Evolutionary conservation across 2,797 vertebrate genomes (phyloP).

Genomic region (Argentina silus): DNA sequence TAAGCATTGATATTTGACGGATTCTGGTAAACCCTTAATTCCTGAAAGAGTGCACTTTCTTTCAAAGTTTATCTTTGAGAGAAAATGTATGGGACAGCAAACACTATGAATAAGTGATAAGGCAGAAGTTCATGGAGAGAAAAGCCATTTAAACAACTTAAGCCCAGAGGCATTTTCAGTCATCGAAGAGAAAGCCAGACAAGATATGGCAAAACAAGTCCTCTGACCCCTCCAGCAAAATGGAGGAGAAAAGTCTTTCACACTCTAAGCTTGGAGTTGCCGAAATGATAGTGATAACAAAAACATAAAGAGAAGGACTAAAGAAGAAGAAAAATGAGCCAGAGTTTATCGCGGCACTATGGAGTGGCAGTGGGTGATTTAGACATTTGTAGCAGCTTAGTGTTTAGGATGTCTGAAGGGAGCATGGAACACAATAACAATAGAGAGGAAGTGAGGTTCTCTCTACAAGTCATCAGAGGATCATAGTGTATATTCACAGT

Average conservation of each 20-base stretch:
- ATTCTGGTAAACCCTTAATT: slow-evolving; percentile 48
- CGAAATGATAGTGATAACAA: slow-evolving; percentile 65
- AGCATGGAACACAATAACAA: slow-evolving; percentile 7
- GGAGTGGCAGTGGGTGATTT: slow-evolving; percentile 42
- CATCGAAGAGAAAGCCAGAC: slow-evolving; percentile 36
- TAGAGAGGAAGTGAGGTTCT: not conserved
- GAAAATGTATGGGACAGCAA: slow-evolving; percentile 73
- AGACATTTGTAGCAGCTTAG: slow-evolving; percentile 1
- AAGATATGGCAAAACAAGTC: slow-evolving; percentile 27
- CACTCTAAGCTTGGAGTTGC: slow-evolving; percentile 54
- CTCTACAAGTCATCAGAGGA: not conserved
- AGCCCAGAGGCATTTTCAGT: slow-evolving; percentile 70
- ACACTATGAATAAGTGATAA: slow-evolving; percentile 79
- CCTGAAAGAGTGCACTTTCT: slow-evolving; percentile 62
- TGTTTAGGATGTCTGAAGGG: slow-evolving; percentile 17
- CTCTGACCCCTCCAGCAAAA: slow-evolving; percentile 61
- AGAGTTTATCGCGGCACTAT: slow-evolving; percentile 42
- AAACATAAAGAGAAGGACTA: slow-evolving; percentile 47
- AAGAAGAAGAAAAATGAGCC: slow-evolving; percentile 44
- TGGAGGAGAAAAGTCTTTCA: slow-evolving; percentile 62
- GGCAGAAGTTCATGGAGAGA: slow-evolving; percentile 46
- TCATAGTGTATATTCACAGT: not conserved
- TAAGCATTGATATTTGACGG: slow-evolving; percentile 59
- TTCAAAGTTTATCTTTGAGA: slow-evolving; percentile 68
- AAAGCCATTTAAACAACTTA: slow-evolving; percentile 71